These are phyloP conservation scores for Rhinophrynus dorsalis DNA, from an alignment of 2,797 vertebrate genomes.

Conservation along the genomic window DNA sequence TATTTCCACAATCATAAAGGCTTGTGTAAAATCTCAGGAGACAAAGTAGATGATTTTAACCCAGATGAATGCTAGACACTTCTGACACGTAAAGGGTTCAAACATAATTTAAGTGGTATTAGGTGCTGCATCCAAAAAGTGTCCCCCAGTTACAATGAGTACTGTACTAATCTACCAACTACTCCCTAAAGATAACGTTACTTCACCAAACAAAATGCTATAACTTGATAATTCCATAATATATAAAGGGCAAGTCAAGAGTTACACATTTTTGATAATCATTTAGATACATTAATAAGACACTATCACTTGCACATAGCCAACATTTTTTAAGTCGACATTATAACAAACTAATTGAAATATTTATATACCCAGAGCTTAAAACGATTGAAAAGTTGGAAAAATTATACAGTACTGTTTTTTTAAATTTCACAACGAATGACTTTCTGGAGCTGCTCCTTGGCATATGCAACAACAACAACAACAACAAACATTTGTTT, in stretches of 20 bases:
- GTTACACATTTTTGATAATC: background rate
- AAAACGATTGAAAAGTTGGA: background rate
- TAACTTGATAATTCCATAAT: background rate
- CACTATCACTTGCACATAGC: conserved; percentile 10
- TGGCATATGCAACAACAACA: too few species aligned
- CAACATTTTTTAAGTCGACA: background rate
- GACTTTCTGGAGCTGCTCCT: too few species aligned
- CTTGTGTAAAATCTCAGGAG: too few species aligned
- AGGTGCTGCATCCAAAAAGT: too few species aligned
- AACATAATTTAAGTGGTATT: too few species aligned
- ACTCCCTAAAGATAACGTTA: background rate
- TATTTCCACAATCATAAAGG: too few species aligned
- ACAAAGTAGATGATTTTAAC: too few species aligned
- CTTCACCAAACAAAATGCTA: conserved; percentile 7
- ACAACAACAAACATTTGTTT: too few species aligned
- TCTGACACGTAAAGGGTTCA: too few species aligned
- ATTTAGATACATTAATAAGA: conserved; percentile 3
- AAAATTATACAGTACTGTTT: conserved; percentile 13
- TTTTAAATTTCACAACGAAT: conserved; percentile 1
- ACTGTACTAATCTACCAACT: too few species aligned
- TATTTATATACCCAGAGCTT: background rate
- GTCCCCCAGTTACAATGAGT: too few species aligned
- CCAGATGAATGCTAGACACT: too few species aligned
- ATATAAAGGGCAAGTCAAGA: background rate
- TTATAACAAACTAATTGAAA: background rate